Conservation (phyloP, 2,113 vertebrate species). For the Propithecus coquereli region DNA sequence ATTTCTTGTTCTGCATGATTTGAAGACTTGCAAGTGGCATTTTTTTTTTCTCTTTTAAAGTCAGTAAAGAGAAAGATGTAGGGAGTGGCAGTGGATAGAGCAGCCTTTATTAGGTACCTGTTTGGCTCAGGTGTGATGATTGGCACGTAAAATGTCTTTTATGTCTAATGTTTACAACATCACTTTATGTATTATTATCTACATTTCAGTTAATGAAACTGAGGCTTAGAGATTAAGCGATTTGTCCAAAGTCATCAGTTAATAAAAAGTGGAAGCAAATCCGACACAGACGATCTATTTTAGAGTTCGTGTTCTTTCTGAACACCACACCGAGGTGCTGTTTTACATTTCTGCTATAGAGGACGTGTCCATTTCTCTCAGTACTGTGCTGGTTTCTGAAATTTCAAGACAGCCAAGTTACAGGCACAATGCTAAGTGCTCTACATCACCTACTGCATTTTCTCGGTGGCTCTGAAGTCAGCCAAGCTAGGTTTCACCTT, state of each 20-base stretch:
- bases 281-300: not conserved
- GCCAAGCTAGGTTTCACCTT: not conserved
- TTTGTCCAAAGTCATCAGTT: not conserved
- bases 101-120: not conserved
- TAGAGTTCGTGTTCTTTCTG: not conserved
- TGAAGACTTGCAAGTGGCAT: not conserved
- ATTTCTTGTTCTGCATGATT: not conserved
- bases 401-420: not conserved
- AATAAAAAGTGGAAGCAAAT: not conserved
- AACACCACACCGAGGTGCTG: not conserved
- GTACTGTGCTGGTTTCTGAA: not conserved
- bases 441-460: accelerated
- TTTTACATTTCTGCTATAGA: not conserved
- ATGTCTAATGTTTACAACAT: not conserved
- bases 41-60: not conserved
- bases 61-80: not conserved
- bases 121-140: not conserved
- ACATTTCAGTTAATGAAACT: not conserved
- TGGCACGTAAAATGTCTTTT: not conserved
- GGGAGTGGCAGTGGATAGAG: not conserved
- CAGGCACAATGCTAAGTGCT: not conserved
- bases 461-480: not conserved
- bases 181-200: not conserved
- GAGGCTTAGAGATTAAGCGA: not conserved
- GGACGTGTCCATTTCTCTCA: not conserved